Evolutionary conservation across 2,888 invertebrate genomes (phyloP).

Genomic region (Sphaerophoria rueppellii): DNA sequence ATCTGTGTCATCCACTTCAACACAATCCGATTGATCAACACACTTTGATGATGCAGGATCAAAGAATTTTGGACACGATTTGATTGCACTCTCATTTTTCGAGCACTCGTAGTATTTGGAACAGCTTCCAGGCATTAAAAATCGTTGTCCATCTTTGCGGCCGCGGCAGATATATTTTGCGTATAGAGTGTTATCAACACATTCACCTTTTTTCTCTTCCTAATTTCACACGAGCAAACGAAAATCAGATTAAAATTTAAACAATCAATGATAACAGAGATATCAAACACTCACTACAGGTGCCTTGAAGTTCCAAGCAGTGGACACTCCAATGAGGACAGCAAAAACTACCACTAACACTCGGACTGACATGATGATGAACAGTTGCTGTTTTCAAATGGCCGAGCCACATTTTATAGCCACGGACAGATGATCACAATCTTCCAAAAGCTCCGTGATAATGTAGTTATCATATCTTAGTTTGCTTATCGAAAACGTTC

Average conservation of each 20-base stretch:
- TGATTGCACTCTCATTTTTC: conserved; percentile 72
- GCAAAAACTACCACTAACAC: conserved; percentile 27
- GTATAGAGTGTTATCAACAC: conserved; percentile 76
- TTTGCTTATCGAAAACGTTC: conserved; percentile 26
- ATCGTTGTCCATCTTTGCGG: conserved; percentile 76
- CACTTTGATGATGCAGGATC: conserved; percentile 75
- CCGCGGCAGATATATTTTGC: conserved; percentile 76
- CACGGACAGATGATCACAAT: conserved; percentile 12
- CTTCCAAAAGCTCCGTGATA: neutral
- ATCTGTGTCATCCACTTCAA: conserved; percentile 70
- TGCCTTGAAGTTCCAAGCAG: neutral
- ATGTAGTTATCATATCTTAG: conserved; percentile 32
- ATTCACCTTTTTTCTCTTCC: conserved; percentile 11
- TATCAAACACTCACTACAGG: neutral
- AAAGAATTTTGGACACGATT: conserved; percentile 75
- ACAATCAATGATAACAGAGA: neutral
- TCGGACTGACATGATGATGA: conserved; percentile 37
- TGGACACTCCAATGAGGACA: conserved; percentile 46
- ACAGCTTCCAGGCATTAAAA: conserved; percentile 79
- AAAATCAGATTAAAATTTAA: neutral
- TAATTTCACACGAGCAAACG: neutral
- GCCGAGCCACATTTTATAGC: conserved; percentile 4
- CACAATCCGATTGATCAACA: conserved; percentile 76
- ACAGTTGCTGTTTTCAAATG: conserved; percentile 14
- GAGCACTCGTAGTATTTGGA: conserved; percentile 78